Evolutionary conservation across 1,140 invertebrate genomes (phyloP).

Genomic region (Argopecten irradians): DNA sequence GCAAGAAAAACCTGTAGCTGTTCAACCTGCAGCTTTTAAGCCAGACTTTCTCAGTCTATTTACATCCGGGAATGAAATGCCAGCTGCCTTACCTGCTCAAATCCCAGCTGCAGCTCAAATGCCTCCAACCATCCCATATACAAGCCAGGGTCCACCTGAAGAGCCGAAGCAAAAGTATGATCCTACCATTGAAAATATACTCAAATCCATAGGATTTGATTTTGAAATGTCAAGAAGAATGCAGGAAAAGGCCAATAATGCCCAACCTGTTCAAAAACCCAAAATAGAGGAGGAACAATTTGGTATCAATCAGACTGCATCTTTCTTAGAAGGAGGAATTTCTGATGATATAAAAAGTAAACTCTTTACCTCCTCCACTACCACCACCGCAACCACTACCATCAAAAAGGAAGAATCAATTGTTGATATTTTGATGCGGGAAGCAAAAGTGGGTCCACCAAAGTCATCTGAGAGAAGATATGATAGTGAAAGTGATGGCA

Average conservation of each 20-base stretch:
- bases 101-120: neutral
- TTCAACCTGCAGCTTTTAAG: neutral
- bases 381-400: neutral
- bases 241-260: conserved; percentile 71
- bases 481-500: neutral
- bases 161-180: conserved; percentile 61
- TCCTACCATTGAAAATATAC: conserved; percentile 74
- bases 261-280: conserved; percentile 38
- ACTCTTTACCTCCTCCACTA: conserved; percentile 27
- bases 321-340: conserved; percentile 68
- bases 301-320: conserved; percentile 68
- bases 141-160: neutral
- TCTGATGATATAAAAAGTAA: conserved; percentile 51
- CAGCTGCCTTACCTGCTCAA: neutral
- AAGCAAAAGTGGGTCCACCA: conserved; percentile 32
- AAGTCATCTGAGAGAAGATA: neutral
- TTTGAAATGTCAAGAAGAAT: conserved; percentile 76
- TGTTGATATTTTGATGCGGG: conserved; percentile 40
- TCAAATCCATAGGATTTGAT: conserved; percentile 76
- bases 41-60: conserved; percentile 49
- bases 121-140: neutral
- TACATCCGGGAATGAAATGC: conserved; percentile 29
- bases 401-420: conserved; percentile 24
- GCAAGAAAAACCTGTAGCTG: neutral
- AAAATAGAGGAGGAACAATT: conserved; percentile 56